Base-by-base conservation (phyloP, 2,113 vertebrate species). In the Capreolus pygargus region DNA sequence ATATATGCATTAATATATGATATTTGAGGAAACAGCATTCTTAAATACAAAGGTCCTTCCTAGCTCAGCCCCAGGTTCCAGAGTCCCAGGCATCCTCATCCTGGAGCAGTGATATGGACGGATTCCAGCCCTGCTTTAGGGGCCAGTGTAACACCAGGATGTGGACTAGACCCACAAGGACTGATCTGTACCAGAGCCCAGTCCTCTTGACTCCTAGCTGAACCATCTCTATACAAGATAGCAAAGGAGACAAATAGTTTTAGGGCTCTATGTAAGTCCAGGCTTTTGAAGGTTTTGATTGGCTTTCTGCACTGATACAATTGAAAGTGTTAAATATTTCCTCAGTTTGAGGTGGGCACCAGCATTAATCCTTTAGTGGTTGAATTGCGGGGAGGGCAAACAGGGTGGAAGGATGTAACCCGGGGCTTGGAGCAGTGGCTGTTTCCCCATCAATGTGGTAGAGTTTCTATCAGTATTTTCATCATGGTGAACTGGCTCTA, bases 41-140 rank as follows among this genome's bases (percentile, higher is more conserved):
- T 83, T 90, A 52, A 76, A 58, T 67, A 23, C 52, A 81, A 45
- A 94, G 74, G 28, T 36, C 21, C 67, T 89, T 92, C n/a, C 83
- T 39, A 8, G 5, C n/a, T n/a, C 45, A 43, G 21, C 13, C 82
- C 11, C 7, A 10, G 47, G 50, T 54, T 54, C 55, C 27, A 7
- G 54, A 30, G 55, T 25, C 23, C 30, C 55, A 81, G 85, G 52
- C 54, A 30, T 36, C 54, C 28, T 47, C 8, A 13, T 47, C 19
- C 7, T 1, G 43, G 13, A 45, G 67, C 78, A 45, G 13, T 16
- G 25, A 47, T 6, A 36, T 39, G 39, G 25, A 50, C 9, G 4
- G n/a, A 45, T 6, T 23, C 6, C 12, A 23, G 25, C 19, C 21
- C 45, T 45, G 30, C 83, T 12, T 23, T 5, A 45, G 61, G 47